Evolutionary conservation across 2,113 vertebrate genomes (phyloP).

Genomic region (Collichthys lucidus): DNA sequence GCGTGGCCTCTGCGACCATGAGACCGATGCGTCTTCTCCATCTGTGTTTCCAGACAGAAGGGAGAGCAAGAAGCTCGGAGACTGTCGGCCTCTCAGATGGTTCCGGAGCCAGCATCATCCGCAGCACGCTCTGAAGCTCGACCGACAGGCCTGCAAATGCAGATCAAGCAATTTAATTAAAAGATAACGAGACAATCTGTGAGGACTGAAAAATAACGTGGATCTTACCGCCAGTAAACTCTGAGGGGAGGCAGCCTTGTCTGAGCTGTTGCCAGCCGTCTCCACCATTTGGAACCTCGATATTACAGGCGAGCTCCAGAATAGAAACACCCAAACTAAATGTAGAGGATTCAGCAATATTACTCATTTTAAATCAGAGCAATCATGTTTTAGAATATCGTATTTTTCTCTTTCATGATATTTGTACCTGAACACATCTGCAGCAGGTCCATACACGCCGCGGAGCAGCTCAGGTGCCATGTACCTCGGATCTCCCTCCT

Average conservation of each 20-base stretch:
- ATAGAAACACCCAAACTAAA: constrained; percentile 90
- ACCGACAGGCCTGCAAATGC: constrained; percentile 83
- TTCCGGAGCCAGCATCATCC: constrained; percentile 88
- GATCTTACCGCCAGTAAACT: constrained; percentile 86
- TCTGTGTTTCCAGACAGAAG: constrained; percentile 79
- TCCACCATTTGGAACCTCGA: constrained; percentile 91
- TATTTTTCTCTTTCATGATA: neutral
- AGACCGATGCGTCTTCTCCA: constrained; percentile 83
- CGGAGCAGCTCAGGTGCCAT: constrained; percentile 92
- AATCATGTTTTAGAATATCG: neutral
- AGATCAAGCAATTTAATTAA: neutral
- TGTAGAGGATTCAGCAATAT: neutral
- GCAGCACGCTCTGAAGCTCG: constrained; percentile 86
- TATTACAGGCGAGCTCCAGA: constrained; percentile 91
- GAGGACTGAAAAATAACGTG: neutral
- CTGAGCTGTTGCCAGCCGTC: constrained; percentile 93
- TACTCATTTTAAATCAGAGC: neutral
- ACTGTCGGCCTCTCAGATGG: constrained; percentile 84
- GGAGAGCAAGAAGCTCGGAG: constrained; percentile 83
- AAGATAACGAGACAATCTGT: neutral
- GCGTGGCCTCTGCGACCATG: constrained; percentile 71
- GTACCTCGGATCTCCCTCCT: constrained; percentile 93
- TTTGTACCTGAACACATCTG: constrained; percentile 91
- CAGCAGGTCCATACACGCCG: constrained; percentile 87
- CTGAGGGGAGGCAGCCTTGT: constrained; percentile 87